phyloP scores from a whole-genome alignment of 2,888 invertebrate genomes.

The Hypercompe scribonia region DNA sequence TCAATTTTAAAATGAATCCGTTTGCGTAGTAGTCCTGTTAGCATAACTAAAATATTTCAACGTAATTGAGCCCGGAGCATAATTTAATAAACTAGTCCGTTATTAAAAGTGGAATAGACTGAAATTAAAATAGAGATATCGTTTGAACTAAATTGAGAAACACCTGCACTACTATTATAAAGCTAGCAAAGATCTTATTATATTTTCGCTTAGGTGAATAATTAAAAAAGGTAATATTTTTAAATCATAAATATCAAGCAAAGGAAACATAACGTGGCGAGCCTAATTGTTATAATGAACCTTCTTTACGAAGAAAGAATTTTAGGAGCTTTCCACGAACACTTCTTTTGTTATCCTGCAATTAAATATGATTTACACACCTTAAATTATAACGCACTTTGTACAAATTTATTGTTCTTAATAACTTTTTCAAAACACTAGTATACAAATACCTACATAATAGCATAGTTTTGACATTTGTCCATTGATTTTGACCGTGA shows the following conservation, averaged over 20 bases:
- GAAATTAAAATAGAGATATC: background rate
- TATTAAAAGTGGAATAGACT: background rate
- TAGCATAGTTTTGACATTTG: constrained; percentile 19
- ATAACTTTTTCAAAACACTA: constrained; percentile 32
- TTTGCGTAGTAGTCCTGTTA: constrained; percentile 24
- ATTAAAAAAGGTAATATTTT: constrained; percentile 25
- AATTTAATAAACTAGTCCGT: constrained; percentile 3
- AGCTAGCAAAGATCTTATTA: background rate
- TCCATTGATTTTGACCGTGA: background rate
- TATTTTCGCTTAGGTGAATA: constrained; percentile 6
- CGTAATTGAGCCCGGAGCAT: background rate
- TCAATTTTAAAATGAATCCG: constrained; percentile 51
- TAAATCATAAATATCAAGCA: constrained; percentile 45
- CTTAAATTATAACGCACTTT: constrained; percentile 31
- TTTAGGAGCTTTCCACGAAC: constrained; percentile 35
- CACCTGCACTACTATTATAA: background rate
- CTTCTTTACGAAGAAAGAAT: constrained; percentile 41
- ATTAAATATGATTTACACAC: constrained; percentile 45
- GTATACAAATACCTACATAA: constrained; percentile 27
- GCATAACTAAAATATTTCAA: constrained; percentile 19
- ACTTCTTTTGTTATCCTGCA: constrained; percentile 33
- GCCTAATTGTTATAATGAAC: constrained; percentile 49
- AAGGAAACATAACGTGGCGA: constrained; percentile 44
- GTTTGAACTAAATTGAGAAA: constrained; percentile 1
- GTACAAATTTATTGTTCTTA: constrained; percentile 38